phyloP scores from a whole-genome alignment of 2,113 vertebrate genomes.

The Tachycineta bicolor region DNA sequence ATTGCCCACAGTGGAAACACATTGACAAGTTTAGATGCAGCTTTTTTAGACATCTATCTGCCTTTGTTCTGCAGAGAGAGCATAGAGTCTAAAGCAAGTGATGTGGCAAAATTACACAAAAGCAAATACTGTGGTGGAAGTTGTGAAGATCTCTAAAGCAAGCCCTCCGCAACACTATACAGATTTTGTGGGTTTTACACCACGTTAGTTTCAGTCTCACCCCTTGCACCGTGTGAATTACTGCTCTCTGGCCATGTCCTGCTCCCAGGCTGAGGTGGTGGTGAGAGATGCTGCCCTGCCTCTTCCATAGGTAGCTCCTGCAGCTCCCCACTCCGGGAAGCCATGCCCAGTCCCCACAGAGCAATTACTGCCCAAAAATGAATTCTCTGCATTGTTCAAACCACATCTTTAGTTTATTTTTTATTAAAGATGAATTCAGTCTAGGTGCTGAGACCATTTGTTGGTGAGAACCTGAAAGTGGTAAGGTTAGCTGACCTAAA shows the following conservation, averaged over 20 bases:
- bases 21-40: neutral
- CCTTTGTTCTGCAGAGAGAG: neutral
- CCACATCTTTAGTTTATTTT: neutral
- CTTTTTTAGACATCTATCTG: neutral
- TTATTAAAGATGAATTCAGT: neutral
- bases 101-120: neutral
- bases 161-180: neutral
- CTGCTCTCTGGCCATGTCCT: neutral
- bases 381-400: neutral
- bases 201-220: neutral
- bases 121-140: neutral
- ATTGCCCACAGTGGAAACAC: neutral
- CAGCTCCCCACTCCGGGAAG: neutral
- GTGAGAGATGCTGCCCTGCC: neutral
- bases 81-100: neutral
- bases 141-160: neutral
- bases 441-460: neutral
- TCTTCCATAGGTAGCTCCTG: fast-evolving
- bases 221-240: neutral
- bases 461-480: neutral
- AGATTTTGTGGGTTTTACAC: neutral
- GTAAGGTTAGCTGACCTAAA: neutral
- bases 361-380: neutral
- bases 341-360: fast-evolving
- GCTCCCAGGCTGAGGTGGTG: neutral